Conservation (phyloP, 2,888 invertebrate genomes). For the Drosophila bunnanda region DNA sequence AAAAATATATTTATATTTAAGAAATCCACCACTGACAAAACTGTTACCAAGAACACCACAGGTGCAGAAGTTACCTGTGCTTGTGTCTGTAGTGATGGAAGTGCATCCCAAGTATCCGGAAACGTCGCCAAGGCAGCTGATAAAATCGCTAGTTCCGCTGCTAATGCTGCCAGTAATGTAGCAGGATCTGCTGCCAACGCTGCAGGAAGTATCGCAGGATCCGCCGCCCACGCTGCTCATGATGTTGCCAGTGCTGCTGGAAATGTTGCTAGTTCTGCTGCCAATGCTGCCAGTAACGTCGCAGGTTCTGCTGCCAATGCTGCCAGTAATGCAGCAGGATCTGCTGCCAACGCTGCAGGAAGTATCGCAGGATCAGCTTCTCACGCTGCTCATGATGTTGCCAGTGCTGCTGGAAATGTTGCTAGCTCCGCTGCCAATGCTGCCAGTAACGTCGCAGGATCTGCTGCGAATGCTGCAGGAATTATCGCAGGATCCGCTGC, state of each 20-base stretch:
- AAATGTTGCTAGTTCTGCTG: background rate
- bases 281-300: background rate
- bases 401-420: background rate
- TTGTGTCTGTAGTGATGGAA: slow-evolving; percentile 16
- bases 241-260: slow-evolving; percentile 16
- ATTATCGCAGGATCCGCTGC: background rate
- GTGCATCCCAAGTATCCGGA: background rate
- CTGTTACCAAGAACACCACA: background rate
- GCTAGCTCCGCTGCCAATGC: background rate
- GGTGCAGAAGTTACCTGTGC: slow-evolving; percentile 5
- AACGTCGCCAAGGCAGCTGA: slow-evolving; percentile 2
- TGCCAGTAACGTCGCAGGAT: background rate
- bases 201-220: slow-evolving; percentile 1
- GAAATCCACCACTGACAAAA: background rate
- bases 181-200: slow-evolving; percentile 8
- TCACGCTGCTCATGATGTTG: too few species aligned
- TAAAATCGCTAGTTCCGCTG: background rate
- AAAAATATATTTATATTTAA: background rate
- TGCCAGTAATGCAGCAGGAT: slow-evolving; percentile 1
- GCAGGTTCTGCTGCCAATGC: background rate
- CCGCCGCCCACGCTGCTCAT: background rate
- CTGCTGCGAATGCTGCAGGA: background rate
- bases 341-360: slow-evolving; percentile 3
- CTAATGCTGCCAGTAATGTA: slow-evolving; percentile 5
- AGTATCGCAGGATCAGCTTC: slow-evolving; percentile 4